phyloP scores from a whole-genome alignment of 2,113 vertebrate species.

The Puffinus mauretanicus region DNA sequence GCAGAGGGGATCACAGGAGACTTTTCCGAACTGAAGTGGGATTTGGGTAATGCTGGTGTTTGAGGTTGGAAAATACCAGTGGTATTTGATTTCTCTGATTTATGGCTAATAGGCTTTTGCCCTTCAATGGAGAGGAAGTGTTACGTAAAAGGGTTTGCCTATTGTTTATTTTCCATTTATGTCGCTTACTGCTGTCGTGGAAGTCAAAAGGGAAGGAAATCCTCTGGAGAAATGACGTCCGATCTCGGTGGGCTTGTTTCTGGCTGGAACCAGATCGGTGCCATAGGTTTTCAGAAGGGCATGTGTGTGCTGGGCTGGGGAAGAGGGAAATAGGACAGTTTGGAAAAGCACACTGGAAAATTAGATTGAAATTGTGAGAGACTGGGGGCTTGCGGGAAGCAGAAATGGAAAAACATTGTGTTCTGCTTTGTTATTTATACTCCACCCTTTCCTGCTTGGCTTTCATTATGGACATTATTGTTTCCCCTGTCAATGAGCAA shows the following conservation, averaged over 20 bases:
- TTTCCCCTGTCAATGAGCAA: slow-evolving; percentile 1
- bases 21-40: background rate
- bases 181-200: background rate
- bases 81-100: background rate
- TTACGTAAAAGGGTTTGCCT: background rate
- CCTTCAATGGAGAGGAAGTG: background rate
- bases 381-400: slow-evolving; percentile 3
- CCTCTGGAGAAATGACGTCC: background rate
- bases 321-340: background rate
- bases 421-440: slow-evolving; percentile 49
- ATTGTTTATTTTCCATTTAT: background rate
- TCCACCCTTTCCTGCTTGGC: slow-evolving; percentile 59
- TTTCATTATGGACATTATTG: background rate
- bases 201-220: slow-evolving; percentile 51
- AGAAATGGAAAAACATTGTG: slow-evolving; percentile 55
- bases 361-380: background rate
- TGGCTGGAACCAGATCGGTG: background rate
- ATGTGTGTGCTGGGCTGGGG: rapidly evolving
- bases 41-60: background rate
- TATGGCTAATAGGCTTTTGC: background rate
- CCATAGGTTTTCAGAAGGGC: background rate
- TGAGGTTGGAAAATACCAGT: background rate
- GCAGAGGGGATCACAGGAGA: background rate
- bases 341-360: slow-evolving; percentile 36
- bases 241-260: background rate